These are phyloP conservation scores for Empis stercorea DNA, from an alignment of 2,888 invertebrate genomes.

Conservation along the genomic window DNA sequence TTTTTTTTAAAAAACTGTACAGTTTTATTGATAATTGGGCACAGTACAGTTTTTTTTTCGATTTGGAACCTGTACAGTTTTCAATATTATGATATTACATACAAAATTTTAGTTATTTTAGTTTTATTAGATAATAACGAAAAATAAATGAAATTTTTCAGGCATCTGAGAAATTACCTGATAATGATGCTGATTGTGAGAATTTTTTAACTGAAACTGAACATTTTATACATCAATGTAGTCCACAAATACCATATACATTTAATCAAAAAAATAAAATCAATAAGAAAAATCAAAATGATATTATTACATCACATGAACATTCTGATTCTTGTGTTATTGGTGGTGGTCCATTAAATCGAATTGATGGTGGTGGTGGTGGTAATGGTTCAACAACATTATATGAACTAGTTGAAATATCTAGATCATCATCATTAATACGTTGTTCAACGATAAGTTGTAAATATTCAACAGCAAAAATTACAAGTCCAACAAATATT, in stretches of 20 bases:
- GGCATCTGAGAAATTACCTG: constrained; percentile 31
- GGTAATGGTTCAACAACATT: constrained; percentile 20
- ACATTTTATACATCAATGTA: constrained; percentile 22
- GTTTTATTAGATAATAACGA: no score
- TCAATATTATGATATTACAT: no score
- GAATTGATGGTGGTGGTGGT: constrained; percentile 4
- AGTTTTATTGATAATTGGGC: not conserved
- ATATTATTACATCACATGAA: no score
- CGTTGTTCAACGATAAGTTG: constrained; percentile 27
- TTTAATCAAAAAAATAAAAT: not conserved
- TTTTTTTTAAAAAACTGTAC: no score
- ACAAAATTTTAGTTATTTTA: no score
- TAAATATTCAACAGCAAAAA: constrained; percentile 14
- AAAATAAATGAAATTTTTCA: constrained; percentile 7
- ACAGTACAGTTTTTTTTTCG: no score
- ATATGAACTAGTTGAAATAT: constrained; percentile 30
- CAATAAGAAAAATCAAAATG: no score
- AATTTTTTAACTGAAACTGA: constrained; percentile 30
- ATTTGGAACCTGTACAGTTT: no score
- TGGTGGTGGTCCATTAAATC: not conserved
- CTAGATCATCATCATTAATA: constrained; percentile 24
- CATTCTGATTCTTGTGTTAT: no score
- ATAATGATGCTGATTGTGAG: constrained; percentile 27
- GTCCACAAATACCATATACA: constrained; percentile 11
- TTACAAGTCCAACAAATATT: no score